Base-by-base conservation (phyloP, 1,140 invertebrate genomes). In the Drosophila hydei region DNA sequence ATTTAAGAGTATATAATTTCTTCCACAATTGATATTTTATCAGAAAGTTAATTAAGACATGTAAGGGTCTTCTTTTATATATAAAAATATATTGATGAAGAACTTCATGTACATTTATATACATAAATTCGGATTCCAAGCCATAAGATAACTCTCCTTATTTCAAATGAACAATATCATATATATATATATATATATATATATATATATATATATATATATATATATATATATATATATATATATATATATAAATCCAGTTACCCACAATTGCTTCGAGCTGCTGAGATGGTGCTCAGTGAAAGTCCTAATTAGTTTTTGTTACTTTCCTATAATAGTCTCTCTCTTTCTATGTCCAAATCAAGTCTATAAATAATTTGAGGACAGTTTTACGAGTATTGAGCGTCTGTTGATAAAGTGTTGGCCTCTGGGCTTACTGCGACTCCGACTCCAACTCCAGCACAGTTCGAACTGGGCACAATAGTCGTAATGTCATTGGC, bases 381-480 rank as follows among this genome's bases (percentile, higher is more conserved):
- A 11, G 36, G 45, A 62, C 62, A 62, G 63, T 25, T 64, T 71
- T 71, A 56, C 54, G 54, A 56, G 54, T 64, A 64, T 64, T 56
- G 51, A 50, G 43, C 25, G 8, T 14, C 51, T 45, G 63, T 64
- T 71, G 68, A 65, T 71, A 64, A 58, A 71, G 68, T 71, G 51
- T 25, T 8, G 43, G 14, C 42, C 18, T n/a, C 30, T 45, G 16
- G 18, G 27, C 14, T 19, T 16, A 61, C 36, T 27, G 6, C 7
- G 6, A 8, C 25, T 27, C n/a, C n/a, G 5, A 16, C 3, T 42
- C 38, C n/a, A 16, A 16, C 38, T 45, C 9, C 1, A 23, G 9
- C 38, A 4, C 9, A 43, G 33, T 64, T 56, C 52, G 60, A 71
- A 36, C 38, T 27, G 43, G 54, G 23, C 38, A 42, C 38, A 43